Conservation (phyloP, 2,797 vertebrate species). For the Catamblyrhynchus diadema region DNA sequence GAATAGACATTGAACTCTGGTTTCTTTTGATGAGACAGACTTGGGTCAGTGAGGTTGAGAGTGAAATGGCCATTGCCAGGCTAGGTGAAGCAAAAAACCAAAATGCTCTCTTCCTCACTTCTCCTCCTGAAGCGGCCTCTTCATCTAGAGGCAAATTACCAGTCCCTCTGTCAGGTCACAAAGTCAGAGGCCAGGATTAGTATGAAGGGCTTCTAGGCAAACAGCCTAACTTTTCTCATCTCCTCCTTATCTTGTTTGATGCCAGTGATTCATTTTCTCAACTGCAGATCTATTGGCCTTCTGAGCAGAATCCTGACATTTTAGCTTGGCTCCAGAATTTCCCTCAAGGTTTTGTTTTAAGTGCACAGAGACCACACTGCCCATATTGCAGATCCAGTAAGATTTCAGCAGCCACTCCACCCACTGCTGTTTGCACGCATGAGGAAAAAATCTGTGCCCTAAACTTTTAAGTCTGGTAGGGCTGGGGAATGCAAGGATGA, state of each 20-base stretch:
- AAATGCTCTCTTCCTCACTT: background rate
- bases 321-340: conserved; percentile 44
- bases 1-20: conserved; percentile 61
- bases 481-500: background rate
- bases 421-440: background rate
- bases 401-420: conserved; percentile 30
- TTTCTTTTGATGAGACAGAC: conserved; percentile 53
- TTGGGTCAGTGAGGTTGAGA: conserved; percentile 31
- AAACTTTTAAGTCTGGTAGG: background rate
- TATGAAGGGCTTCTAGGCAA: background rate
- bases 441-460: background rate
- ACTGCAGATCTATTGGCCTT: background rate
- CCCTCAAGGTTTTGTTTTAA: conserved; percentile 6
- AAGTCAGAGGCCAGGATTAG: background rate
- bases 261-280: conserved; percentile 24
- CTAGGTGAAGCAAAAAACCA: background rate
- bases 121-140: background rate
- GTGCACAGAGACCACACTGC: background rate
- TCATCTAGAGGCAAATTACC: conserved; percentile 10
- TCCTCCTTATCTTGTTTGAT: background rate
- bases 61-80: background rate
- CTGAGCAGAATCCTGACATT: background rate
- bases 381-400: background rate
- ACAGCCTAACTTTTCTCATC: conserved; percentile 19
- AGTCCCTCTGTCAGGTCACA: background rate